Conservation (phyloP, 2,888 invertebrate species). For the Clunio marinus region DNA sequence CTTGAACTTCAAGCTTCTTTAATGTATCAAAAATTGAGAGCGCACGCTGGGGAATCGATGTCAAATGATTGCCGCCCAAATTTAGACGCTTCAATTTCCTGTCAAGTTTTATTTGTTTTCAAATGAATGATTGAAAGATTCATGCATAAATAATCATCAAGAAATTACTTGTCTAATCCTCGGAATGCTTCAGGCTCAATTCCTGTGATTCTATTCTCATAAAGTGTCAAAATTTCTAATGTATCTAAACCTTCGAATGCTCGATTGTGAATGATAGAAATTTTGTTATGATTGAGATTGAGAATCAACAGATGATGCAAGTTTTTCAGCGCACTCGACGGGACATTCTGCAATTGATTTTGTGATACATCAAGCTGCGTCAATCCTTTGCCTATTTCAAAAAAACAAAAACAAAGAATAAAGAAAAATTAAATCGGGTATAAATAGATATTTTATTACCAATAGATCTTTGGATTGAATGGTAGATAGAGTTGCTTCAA, state of each 20-base stretch:
- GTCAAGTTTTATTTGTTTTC: constrained; percentile 41
- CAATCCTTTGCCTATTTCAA: constrained; percentile 68
- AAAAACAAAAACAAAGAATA: not conserved
- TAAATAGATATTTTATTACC: no score
- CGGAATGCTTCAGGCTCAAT: constrained; percentile 80
- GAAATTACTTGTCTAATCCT: constrained; percentile 78
- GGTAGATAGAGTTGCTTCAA: no score
- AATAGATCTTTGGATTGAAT: no score
- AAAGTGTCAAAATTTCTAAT: constrained; percentile 78
- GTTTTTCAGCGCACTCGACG: constrained; percentile 73
- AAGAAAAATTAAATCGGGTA: not conserved
- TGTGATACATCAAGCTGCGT: constrained; percentile 85
- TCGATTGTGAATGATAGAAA: constrained; percentile 69
- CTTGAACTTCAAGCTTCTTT: constrained; percentile 83
- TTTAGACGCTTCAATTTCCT: constrained; percentile 79
- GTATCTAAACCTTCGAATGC: constrained; percentile 86
- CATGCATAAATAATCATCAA: constrained; percentile 42
- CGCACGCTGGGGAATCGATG: constrained; percentile 72
- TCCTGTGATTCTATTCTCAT: constrained; percentile 75
- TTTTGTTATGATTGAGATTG: constrained; percentile 85
- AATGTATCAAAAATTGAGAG: constrained; percentile 74
- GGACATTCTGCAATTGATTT: constrained; percentile 75
- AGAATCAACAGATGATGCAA: constrained; percentile 79
- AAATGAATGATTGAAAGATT: constrained; percentile 3
- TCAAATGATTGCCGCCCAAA: constrained; percentile 77